phyloP scores from a whole-genome alignment of 2,888 invertebrate species.

The Zaprionus lineosus region DNA sequence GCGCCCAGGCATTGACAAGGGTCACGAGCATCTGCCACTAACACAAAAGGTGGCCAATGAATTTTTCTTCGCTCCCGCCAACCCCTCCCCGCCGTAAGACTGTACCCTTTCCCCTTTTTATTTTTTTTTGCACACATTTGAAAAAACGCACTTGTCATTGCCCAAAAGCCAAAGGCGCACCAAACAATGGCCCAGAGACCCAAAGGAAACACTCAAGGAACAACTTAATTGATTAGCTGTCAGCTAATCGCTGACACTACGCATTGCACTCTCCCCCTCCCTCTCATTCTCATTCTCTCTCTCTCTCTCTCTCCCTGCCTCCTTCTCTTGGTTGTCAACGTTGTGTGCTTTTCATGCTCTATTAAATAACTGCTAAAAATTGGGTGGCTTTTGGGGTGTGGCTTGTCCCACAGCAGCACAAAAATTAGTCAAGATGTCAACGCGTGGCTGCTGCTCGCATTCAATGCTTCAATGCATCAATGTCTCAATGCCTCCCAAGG shows the following conservation, averaged over 20 bases:
- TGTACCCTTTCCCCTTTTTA: not conserved
- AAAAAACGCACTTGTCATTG: constrained; percentile 70
- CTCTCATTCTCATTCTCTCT: not conserved
- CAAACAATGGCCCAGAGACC: too few relatives aligned
- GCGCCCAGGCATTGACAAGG: constrained; percentile 64
- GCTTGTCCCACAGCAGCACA: constrained; percentile 1
- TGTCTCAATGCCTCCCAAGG: constrained; percentile 44
- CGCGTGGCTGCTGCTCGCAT: constrained; percentile 13
- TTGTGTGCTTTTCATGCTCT: constrained; percentile 58
- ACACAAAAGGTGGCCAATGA: constrained; percentile 41
- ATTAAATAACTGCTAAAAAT: constrained; percentile 55
- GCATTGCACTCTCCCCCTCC: constrained; percentile 22
- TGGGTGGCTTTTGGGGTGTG: constrained; percentile 25
- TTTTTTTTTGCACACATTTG: constrained; percentile 35
- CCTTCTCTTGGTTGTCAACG: constrained; percentile 33
- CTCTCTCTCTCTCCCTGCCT: not conserved
- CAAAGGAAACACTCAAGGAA: constrained; percentile 15
- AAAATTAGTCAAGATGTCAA: constrained; percentile 32
- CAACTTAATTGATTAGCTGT: constrained; percentile 71
- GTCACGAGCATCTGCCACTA: constrained; percentile 59
- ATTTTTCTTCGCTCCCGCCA: not conserved
- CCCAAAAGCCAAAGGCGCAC: too few relatives aligned
- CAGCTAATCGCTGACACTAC: constrained; percentile 74
- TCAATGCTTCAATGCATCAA: too few relatives aligned
- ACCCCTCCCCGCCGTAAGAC: not conserved